phyloP scores from a whole-genome alignment of 1,140 invertebrate genomes.

The Anoplophora glabripennis region DNA sequence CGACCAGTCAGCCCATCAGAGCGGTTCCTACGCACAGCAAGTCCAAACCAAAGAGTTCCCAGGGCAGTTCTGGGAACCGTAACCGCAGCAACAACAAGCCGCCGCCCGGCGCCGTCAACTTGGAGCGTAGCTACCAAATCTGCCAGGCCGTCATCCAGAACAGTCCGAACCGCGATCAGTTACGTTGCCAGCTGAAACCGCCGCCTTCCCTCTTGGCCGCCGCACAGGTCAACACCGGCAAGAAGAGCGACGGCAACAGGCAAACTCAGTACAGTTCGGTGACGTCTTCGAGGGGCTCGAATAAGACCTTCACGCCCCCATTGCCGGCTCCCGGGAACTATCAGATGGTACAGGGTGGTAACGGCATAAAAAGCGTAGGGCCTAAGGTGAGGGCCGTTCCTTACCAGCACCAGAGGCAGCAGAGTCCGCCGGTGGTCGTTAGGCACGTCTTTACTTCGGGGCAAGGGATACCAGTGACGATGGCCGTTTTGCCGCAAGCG shows the following conservation, averaged over 20 bases:
- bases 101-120: constrained; percentile 83
- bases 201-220: constrained; percentile 70
- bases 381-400: constrained; percentile 38
- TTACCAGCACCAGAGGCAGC: constrained; percentile 45
- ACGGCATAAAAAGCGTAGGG: constrained; percentile 42
- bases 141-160: constrained; percentile 94
- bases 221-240: constrained; percentile 43
- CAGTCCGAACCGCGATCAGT: constrained; percentile 81
- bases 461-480: constrained; percentile 56
- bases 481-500: constrained; percentile 55
- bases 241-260: constrained; percentile 39
- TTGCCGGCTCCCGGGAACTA: constrained; percentile 42
- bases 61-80: constrained; percentile 11
- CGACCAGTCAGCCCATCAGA: constrained; percentile 49
- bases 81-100: constrained; percentile 63
- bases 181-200: constrained; percentile 80
- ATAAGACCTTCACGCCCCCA: constrained; percentile 49
- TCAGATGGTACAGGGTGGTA: constrained; percentile 38
- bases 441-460: constrained; percentile 58
- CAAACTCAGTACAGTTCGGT: constrained; percentile 39
- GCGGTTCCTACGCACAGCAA: constrained; percentile 48
- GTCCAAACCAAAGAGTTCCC: constrained; percentile 43
- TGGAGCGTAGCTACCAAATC: constrained; percentile 93
- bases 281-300: constrained; percentile 40
- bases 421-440: constrained; percentile 54